Evolutionary conservation across 2,797 vertebrate species (phyloP), one percentile per base, ranked within the genome.

Genomic region (Acanthurus tractus): DNA sequence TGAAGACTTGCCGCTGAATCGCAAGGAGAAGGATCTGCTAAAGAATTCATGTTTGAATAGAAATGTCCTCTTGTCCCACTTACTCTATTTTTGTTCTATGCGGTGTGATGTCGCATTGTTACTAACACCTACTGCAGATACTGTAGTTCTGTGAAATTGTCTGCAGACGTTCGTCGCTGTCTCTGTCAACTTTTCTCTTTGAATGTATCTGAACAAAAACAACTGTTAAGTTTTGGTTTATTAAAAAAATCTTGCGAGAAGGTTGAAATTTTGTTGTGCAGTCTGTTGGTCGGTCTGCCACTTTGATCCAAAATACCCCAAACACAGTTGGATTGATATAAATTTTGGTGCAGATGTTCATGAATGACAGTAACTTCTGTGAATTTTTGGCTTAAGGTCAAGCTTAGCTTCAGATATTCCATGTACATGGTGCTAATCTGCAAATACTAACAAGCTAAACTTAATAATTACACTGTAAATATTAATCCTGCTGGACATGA

Each of bases 1-100:
- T 64, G 48, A 88, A 29, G 44, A 38, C 46, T 78, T 66, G 46
- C 67, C 74, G 54, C 70, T 58, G 40, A 29, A 57, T 62, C 70
- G 70, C 58, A 34, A 59, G 66, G 42, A 14, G 67, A 79, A 81
- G 8, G n/a, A 67, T 71, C 63, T 49, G 53, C 76, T 70, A 48
- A 86, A 69, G 52, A 85, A 83, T 69, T 79, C 44, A 56, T 17
- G 58, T 78, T 67, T 70, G 65, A 83, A 81, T 78, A 50, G 72
- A 82, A 79, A 83, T 77, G 74, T 87, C 86, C 84, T 79, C 48
- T 78, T 70, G 18, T 81, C 68, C 72, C 45, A 78, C 78, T 75
- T 63, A 18, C 36, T 82, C 74, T 85, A 67, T 84, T 85, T 86
- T 63, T 68, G 64, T 70, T 63, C 9, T 17, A 17, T 53, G 46